Percentiles rank a stretch among this genome's conserved stretches.
Evolutionary conservation across 2,797 vertebrate genomes (phyloP).

Genomic region (Centroberyx gerrardi): DNA sequence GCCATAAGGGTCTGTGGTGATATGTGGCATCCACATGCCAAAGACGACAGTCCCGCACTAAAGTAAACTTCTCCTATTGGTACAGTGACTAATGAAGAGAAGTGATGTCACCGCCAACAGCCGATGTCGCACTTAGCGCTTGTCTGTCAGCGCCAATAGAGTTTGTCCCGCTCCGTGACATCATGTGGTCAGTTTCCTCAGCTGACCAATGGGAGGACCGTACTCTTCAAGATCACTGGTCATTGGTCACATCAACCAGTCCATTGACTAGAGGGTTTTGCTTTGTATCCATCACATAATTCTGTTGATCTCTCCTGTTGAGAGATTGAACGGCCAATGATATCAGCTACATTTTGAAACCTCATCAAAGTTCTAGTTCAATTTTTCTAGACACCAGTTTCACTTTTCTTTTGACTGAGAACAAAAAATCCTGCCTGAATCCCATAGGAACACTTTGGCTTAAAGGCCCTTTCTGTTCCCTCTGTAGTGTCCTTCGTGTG

Average conservation of each 20-base stretch:
- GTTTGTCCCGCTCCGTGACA: slow-evolving; percentile 57
- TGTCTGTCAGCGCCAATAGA: slow-evolving; percentile 41
- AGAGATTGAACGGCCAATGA: neutral
- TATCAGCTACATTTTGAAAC: neutral
- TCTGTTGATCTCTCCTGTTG: neutral
- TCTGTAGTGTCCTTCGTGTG: neutral
- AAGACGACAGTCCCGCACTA: slow-evolving; percentile 69
- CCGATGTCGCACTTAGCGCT: slow-evolving; percentile 56
- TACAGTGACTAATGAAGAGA: slow-evolving; percentile 58
- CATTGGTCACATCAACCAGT: neutral
- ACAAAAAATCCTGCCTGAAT: neutral
- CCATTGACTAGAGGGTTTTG: neutral
- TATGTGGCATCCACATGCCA: slow-evolving; percentile 70
- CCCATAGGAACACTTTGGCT: neutral
- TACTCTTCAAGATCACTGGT: neutral
- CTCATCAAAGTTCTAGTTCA: neutral
- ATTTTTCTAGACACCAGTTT: neutral
- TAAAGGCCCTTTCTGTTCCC: slow-evolving; percentile 18
- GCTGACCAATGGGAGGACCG: slow-evolving; percentile 12
- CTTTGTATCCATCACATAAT: neutral
- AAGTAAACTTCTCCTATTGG: slow-evolving; percentile 63
- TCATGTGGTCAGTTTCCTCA: slow-evolving; percentile 57
- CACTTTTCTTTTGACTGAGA: neutral
- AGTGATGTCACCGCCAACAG: slow-evolving; percentile 66
- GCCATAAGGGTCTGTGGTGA: slow-evolving; percentile 57